phyloP scores from a whole-genome alignment of 2,888 invertebrate species.

The Hirtodrosophila alboralis region DNA sequence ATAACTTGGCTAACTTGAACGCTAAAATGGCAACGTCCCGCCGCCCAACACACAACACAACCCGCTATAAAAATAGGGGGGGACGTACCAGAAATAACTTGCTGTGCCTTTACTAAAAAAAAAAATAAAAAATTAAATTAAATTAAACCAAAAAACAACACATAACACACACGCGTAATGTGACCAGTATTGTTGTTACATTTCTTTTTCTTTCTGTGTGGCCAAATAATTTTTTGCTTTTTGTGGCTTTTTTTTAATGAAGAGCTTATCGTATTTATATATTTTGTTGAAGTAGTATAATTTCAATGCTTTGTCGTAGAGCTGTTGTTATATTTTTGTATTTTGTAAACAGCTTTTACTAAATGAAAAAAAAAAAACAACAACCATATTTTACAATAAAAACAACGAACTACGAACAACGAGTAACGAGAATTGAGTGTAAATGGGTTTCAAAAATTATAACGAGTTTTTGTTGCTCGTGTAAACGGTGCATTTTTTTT shows the following conservation, averaged over 20 bases:
- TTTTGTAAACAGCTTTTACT: conserved; percentile 57
- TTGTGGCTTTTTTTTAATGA: conserved; percentile 60
- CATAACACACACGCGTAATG: conserved; percentile 11
- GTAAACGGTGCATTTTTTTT: conserved; percentile 6
- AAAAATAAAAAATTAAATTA: too few relatives aligned
- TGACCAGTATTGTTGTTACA: conserved; percentile 29
- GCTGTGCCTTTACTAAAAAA: conserved; percentile 53
- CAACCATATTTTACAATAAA: conserved; percentile 30
- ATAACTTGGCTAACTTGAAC: conserved; percentile 27
- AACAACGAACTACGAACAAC: conserved; percentile 31
- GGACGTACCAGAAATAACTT: conserved; percentile 37
- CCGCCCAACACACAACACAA: too few relatives aligned
- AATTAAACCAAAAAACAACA: conserved; percentile 15
- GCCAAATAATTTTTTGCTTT: conserved; percentile 59
- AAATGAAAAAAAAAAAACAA: conserved; percentile 36
- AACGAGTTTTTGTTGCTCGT: too few relatives aligned
- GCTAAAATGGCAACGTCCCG: conserved; percentile 24
- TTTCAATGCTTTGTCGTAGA: conserved; percentile 32
- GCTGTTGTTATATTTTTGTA: conserved; percentile 53
- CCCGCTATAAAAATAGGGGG: conserved; percentile 1
- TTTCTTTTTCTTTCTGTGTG: conserved; percentile 24
- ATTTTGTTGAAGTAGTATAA: conserved; percentile 35
- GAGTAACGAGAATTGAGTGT: conserved; percentile 14
- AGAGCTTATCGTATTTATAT: conserved; percentile 3
- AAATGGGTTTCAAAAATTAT: conserved; percentile 3